Evolutionary conservation across 2,888 invertebrate genomes (phyloP), one percentile per base, ranked within the genome.

Genomic region (Eupithecia centaureata): DNA sequence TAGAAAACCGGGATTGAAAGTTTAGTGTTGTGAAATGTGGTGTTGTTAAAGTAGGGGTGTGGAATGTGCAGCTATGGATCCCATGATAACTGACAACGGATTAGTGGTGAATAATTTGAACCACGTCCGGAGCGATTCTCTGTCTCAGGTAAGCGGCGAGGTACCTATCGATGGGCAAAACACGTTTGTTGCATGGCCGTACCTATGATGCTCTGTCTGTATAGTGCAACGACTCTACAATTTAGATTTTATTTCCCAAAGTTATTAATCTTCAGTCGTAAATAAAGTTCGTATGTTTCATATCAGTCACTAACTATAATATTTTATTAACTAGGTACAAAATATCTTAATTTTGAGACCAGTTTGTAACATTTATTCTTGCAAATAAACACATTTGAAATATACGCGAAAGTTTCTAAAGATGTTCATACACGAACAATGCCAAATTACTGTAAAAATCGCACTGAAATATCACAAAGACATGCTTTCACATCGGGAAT

Each of bases 31-130:
- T 83, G 86, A 79, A 79, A 83, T 85, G 86, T 88, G 84, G 70
- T 77, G 78, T 79, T 81, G 73, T 73, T 57, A 60, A 65, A 63
- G 57, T 69, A 56, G 60, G 63, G 62, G 65, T 62, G 61, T 69
- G 87, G 87, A 91, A 87, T 90, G 91, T 82, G 76, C 79, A 82
- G 80, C 79, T 76, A 93, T 93, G 93, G 93, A 93, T 89, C 87
- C 89, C 79, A 89, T 90, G 87, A 85, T 88, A 78, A 77, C 90
- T 81, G 93, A 93, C 83, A 91, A 87, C 87, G 92, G 91, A 81
- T 85, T 91, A 81, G 86, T 91, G 84, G 91, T 90, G 85, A 93
- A 93, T 83, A 93, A 93, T 89, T 85, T 92, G 86, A 91, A 91
- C 85, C 93, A 93, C 80, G 90, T 87, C 87, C 91, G 92, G 83